Base-by-base conservation (phyloP, 2,797 vertebrate genomes). In the Microctenopoma lineatum region DNA sequence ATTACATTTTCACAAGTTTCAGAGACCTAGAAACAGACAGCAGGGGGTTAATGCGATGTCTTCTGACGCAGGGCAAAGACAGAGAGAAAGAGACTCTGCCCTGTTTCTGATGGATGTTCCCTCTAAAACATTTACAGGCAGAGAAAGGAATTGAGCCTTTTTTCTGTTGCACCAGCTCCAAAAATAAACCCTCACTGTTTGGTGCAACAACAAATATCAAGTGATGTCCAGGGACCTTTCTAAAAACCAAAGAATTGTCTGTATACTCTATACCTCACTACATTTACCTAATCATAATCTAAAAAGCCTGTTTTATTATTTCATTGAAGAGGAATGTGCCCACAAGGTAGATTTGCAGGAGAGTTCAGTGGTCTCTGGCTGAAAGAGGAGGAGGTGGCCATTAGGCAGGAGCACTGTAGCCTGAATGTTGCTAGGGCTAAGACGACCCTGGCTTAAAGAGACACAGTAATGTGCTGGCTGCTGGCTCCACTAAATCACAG, bases 351-450 rank as follows among this genome's bases (percentile, higher is more conserved):
- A 55, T 32, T 53, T 66, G 59, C 63, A 42, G 46, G 26, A 29
- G 59, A 58, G 61, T 42, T 51, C 66, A 55, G 60, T 36, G 53
- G 60, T 75, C 25, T 76, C 47, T 79, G 75, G 69, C 73, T 69
- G 60, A 60, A 38, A 75, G 52, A 70, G 18, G 50, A 64, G 51
- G 70, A 48, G 47, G 50, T 38, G 53, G 66, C 69, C 72, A 80
- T 66, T 75, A 59, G 81, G 60, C 52, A 55, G 70, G 58, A 66
- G 66, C 77, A 74, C 1, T 66, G 82, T 62, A 80, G 84, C 86
- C 80, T 77, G 67, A 84, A 70, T 26, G 85, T 85, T 87, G 83
- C 89, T 89, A 85, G 70, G 89, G 83, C 81, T 87, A 89, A 88
- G 73, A 52, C 68, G 70, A 45, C 52, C 61, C 77, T 85, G 81